phyloP scores from a whole-genome alignment of 2,113 vertebrate genomes.

The Calonectris borealis region DNA sequence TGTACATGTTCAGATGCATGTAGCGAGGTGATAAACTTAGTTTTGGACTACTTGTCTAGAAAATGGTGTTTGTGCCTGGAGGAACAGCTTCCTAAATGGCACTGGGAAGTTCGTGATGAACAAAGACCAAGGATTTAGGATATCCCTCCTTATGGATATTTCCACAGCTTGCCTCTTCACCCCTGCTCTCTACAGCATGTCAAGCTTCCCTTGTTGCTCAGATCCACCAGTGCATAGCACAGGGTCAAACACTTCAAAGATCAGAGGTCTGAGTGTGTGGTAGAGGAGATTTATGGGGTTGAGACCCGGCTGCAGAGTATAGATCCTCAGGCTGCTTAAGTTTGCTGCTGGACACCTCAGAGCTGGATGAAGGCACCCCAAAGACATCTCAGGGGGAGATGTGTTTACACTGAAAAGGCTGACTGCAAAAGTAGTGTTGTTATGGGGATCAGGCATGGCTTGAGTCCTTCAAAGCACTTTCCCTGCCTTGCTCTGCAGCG shows the following conservation, averaged over 20 bases:
- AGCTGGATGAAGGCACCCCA: not conserved
- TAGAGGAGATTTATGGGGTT: not conserved
- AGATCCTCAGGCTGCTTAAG: not conserved
- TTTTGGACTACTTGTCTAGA: not conserved
- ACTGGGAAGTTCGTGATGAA: not conserved
- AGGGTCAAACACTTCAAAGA: not conserved
- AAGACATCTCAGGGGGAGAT: not conserved
- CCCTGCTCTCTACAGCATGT: not conserved
- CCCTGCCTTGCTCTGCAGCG: not conserved
- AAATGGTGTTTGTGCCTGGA: not conserved
- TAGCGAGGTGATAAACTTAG: not conserved
- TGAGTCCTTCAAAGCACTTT: not conserved
- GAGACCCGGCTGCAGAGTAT: not conserved
- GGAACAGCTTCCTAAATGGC: not conserved
- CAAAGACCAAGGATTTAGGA: not conserved
- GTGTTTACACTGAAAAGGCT: not conserved
- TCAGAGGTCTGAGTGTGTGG: not conserved
- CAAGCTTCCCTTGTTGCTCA: not conserved
- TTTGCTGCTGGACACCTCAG: not conserved
- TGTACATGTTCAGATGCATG: not conserved
- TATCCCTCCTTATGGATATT: not conserved
- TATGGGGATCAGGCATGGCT: not conserved
- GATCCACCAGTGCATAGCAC: not conserved
- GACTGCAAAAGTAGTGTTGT: not conserved
- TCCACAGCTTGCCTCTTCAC: not conserved